Base-by-base conservation (phyloP, 2,888 invertebrate species). In the Thereva nobilitata region DNA sequence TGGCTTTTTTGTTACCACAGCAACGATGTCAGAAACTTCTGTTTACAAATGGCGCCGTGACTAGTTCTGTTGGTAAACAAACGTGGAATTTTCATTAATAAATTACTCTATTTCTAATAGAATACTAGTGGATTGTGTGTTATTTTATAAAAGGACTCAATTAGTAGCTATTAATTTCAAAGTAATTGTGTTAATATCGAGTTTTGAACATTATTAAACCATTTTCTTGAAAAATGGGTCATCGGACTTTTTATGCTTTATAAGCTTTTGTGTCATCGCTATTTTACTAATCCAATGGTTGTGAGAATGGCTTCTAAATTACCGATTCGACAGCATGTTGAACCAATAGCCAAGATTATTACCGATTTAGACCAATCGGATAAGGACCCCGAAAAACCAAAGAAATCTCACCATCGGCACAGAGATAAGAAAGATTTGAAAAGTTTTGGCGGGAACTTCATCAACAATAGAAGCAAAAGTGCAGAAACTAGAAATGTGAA, bases 321-420 rank as follows among this genome's bases (percentile, higher is more conserved):
- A 56, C 67, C 67, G 57, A 45, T 69, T 66, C 67, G 67, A 10
- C 65, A 61, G 5, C 10, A 52, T 3, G 45, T 54, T 44, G 68
- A 67, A 64, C 8, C 66, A 64, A 67, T 61, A 54, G 7, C 35
- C 37, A 64, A 64, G 54, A 75, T 77, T 68, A 75, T 78, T 54
- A 78, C 79, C 49, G 79, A 79, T 72, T 69, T 79, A 66, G 79
- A 79, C 59, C 75, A 76, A 5, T 74, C 76, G 10, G 78, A 77
- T 41, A 68, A 68, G 10, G 55, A 65, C 42, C 4, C 49, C 7
- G 41, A 49, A 23, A 68, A 56, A 53, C 2, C n/a, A 37, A 67
- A 57, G 35, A 64, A 66, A 47, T 50, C 68, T 42, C 74, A 72
- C 8, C 68, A 71, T 9, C 72, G 73, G 12, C 71, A 73, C 0